These are phyloP conservation scores for Drosophila pandora DNA, from an alignment of 1,140 invertebrate species.

Conservation along the genomic window DNA sequence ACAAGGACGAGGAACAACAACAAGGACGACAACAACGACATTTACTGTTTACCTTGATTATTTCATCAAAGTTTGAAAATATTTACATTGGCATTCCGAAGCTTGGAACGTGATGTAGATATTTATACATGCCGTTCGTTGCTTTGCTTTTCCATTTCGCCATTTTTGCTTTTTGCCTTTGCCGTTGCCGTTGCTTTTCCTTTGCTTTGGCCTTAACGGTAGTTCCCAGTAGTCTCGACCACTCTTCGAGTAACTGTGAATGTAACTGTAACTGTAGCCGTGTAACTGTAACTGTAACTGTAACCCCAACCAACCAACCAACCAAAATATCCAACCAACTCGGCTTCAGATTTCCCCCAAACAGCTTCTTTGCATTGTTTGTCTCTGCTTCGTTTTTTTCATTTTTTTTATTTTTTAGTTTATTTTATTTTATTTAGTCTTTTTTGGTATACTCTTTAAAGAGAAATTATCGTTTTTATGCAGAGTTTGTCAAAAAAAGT, in stretches of 20 bases:
- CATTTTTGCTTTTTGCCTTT: background rate
- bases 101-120: conserved; percentile 80
- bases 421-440: background rate
- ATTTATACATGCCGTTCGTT: conserved; percentile 69
- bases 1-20: conserved; percentile 22
- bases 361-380: conserved; percentile 44
- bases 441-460: too few species aligned
- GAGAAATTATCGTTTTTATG: too few species aligned
- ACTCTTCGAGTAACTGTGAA: background rate
- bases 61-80: conserved; percentile 82
- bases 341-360: conserved; percentile 15
- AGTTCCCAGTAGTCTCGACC: conserved; percentile 16
- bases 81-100: conserved; percentile 80
- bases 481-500: too few species aligned
- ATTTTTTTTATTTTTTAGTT: background rate
- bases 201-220: conserved; percentile 6
- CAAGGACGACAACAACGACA: conserved; percentile 61
- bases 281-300: conserved; percentile 5
- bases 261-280: conserved; percentile 19
- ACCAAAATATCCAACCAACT: background rate
- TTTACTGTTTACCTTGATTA: conserved; percentile 82
- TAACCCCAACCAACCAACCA: conserved; percentile 21
- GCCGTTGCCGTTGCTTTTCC: background rate
- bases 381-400: conserved; percentile 14
- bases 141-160: conserved; percentile 3